Percentiles rank a stretch among this genome's conserved stretches.
phyloP scores from a whole-genome alignment of 2,113 vertebrate genomes.

The Amblyopsis rosae region DNA sequence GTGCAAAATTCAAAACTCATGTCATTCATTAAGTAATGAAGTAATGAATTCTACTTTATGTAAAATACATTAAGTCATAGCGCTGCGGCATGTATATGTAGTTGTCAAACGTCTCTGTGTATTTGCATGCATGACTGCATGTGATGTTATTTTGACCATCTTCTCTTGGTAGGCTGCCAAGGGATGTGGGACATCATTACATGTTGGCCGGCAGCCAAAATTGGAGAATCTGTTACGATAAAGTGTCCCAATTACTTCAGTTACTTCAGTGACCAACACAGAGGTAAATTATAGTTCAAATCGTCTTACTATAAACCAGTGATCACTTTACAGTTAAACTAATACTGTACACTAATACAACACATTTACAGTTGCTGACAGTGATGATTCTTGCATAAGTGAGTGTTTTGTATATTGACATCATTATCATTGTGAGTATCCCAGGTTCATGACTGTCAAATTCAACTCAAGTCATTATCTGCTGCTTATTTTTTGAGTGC shows the following conservation, averaged over 20 bases:
- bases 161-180: slow-evolving; percentile 78
- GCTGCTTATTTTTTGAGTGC: no score
- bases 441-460: no score
- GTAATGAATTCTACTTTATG: no score
- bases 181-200: slow-evolving; percentile 90
- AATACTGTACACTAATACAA: not conserved
- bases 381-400: not conserved
- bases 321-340: not conserved
- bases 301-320: not conserved
- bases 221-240: slow-evolving; percentile 83
- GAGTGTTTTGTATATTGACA: no score
- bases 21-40: no score
- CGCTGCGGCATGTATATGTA: no score
- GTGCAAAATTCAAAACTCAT: no score
- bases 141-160: not conserved
- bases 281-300: slow-evolving; percentile 49
- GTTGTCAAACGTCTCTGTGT: not conserved
- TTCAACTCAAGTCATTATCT: no score
- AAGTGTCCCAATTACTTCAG: slow-evolving; percentile 84
- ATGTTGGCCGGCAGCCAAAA: slow-evolving; percentile 86
- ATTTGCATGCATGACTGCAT: not conserved
- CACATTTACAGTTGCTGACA: not conserved
- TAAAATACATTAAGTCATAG: no score
- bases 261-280: slow-evolving; percentile 78
- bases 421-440: no score